phyloP scores from a whole-genome alignment of 2,797 vertebrate genomes.

The Rhynchotus rufescens region DNA sequence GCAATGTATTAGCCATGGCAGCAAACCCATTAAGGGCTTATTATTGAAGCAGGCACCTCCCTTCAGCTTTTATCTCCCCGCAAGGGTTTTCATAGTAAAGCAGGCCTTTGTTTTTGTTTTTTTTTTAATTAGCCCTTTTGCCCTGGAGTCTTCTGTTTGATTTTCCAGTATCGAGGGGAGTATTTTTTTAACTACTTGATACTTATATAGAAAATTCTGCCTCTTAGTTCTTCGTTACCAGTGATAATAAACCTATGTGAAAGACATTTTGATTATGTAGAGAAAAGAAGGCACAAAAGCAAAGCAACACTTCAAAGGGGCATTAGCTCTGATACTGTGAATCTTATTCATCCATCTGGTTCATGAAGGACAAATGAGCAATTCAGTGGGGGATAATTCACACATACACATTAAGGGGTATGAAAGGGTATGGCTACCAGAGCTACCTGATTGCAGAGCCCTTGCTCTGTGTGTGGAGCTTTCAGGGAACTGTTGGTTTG shows the following conservation, averaged over 20 bases:
- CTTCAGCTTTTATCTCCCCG: conserved; percentile 58
- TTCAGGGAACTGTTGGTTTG: neutral
- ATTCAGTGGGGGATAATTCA: neutral
- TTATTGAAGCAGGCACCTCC: conserved; percentile 50
- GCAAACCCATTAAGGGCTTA: conserved; percentile 46
- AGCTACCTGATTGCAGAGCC: neutral
- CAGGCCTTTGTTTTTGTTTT: neutral
- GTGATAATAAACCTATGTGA: neutral
- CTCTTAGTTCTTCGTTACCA: conserved; percentile 30
- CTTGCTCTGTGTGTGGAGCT: neutral
- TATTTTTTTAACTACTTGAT: neutral
- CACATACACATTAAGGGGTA: neutral
- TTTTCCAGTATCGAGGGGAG: conserved; percentile 42
- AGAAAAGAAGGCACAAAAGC: conserved; percentile 2
- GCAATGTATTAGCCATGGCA: conserved; percentile 26
- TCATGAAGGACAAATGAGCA: neutral
- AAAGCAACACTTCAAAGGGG: conserved; percentile 9
- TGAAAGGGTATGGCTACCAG: neutral
- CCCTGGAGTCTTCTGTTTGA: conserved; percentile 48
- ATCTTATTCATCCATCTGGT: neutral
- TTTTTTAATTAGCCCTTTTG: conserved; percentile 51
- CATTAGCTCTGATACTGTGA: neutral
- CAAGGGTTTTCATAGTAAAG: conserved; percentile 45
- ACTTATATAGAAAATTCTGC: neutral
- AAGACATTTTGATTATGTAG: conserved; percentile 18